phyloP scores from a whole-genome alignment of 1,140 invertebrate species.

The Drosophila ambigua region DNA sequence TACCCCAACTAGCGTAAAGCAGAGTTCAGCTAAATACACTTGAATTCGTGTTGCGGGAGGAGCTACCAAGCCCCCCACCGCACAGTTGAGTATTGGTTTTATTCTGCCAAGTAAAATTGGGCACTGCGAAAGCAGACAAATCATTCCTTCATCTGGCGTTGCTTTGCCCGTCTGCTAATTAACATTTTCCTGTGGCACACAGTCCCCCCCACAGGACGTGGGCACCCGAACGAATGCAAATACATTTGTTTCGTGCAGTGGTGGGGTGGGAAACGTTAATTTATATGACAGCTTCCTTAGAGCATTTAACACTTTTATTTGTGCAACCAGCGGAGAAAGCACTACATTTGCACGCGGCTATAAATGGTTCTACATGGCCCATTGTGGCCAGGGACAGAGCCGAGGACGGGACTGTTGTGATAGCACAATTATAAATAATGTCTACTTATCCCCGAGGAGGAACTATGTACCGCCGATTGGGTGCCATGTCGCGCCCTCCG shows the following conservation, averaged over 20 bases:
- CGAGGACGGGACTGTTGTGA: slow-evolving; percentile 12
- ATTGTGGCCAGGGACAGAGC: too few relatives aligned
- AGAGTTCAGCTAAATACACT: slow-evolving; percentile 5
- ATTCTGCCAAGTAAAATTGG: too few relatives aligned
- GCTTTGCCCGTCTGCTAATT: too few relatives aligned
- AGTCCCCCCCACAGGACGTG: too few relatives aligned
- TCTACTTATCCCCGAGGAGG: slow-evolving; percentile 41
- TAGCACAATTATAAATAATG: slow-evolving; percentile 60
- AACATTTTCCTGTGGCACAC: too few relatives aligned
- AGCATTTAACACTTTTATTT: slow-evolving; percentile 55
- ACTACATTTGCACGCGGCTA: slow-evolving; percentile 1
- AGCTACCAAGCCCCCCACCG: too few relatives aligned
- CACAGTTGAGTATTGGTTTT: too few relatives aligned
- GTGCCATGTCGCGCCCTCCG: slow-evolving; percentile 20
- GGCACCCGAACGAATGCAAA: too few relatives aligned
- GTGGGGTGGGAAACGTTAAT: slow-evolving; percentile 31
- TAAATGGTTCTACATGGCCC: slow-evolving; percentile 18
- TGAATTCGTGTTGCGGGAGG: background rate
- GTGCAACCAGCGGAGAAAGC: background rate
- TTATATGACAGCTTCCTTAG: slow-evolving; percentile 68
- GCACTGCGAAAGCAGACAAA: too few relatives aligned
- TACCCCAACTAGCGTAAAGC: background rate
- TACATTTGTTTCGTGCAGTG: too few relatives aligned
- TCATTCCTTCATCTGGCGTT: too few relatives aligned
- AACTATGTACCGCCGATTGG: slow-evolving; percentile 28